Conservation (phyloP, 2,888 invertebrate species). For the Ernsta delagoae region DNA sequence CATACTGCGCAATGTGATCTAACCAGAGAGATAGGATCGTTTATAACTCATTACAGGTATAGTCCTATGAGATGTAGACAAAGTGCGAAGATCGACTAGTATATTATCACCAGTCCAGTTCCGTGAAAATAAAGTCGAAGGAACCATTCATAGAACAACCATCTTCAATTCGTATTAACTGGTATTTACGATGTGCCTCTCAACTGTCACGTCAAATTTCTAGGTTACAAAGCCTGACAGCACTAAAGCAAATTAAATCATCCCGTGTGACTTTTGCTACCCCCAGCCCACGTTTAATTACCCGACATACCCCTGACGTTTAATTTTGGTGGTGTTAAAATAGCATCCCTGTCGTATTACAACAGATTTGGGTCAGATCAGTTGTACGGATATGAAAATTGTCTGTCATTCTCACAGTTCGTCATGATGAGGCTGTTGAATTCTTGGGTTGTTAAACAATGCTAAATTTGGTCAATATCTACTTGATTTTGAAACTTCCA, state of each 20-base stretch:
- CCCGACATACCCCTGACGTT: background rate
- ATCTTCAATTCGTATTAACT: no score
- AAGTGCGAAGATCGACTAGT: no score
- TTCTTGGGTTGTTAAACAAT: background rate
- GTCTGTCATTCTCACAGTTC: background rate
- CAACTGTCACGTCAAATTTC: background rate
- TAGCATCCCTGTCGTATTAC: background rate
- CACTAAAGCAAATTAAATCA: conserved; percentile 7
- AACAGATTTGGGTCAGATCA: conserved; percentile 3
- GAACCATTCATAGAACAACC: no score
- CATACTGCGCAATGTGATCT: no score
- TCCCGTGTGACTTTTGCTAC: background rate
- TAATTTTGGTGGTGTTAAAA: conserved; percentile 5
- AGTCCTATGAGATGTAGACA: no score
- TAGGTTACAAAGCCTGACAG: conserved; percentile 4
- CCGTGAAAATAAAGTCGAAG: no score
- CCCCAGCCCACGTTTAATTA: conserved; percentile 2
- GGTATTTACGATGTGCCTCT: background rate
- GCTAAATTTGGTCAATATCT: background rate
- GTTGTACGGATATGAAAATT: background rate
- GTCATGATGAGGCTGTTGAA: background rate
- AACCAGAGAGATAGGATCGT: no score
- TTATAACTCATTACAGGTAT: no score
- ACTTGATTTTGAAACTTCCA: no score
- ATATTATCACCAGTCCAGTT: no score